Evolutionary conservation across 2,888 invertebrate genomes (phyloP).

Genomic region (Limnephilus marmoratus): DNA sequence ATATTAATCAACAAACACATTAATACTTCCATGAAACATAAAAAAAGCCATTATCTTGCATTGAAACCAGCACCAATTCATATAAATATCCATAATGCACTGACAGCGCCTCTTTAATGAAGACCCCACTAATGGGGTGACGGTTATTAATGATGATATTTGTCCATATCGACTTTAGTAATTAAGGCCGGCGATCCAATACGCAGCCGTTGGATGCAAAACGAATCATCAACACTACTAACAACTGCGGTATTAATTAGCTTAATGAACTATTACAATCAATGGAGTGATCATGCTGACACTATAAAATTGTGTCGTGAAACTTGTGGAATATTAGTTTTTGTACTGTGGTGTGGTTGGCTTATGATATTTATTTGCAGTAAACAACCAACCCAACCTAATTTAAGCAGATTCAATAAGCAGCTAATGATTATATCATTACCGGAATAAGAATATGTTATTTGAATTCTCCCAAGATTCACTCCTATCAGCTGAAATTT

Average conservation of each 20-base stretch:
- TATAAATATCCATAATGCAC: not conserved
- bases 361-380: too few species aligned
- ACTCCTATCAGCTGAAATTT: too few species aligned
- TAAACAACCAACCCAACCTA: too few species aligned
- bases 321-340: too few species aligned
- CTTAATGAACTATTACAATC: not conserved
- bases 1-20: not conserved
- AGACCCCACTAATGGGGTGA: constrained; percentile 46
- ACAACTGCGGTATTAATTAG: not conserved
- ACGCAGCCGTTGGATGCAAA: constrained; percentile 14
- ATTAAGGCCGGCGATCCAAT: constrained; percentile 46
- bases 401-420: too few species aligned
- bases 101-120: constrained; percentile 53
- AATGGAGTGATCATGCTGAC: not conserved
- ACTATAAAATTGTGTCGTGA: constrained; percentile 6
- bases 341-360: too few species aligned
- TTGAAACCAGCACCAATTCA: not conserved
- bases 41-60: not conserved
- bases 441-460: too few species aligned
- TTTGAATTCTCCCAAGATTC: too few species aligned
- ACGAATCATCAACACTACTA: not conserved
- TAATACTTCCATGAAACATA: not conserved
- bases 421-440: too few species aligned
- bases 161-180: constrained; percentile 59
- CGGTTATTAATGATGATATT: constrained; percentile 61